A percentile compares a stretch with the other conserved stretches of the same genome.
phyloP scores from a whole-genome alignment of 2,888 invertebrate species.

The Anoncus sp. region DNA sequence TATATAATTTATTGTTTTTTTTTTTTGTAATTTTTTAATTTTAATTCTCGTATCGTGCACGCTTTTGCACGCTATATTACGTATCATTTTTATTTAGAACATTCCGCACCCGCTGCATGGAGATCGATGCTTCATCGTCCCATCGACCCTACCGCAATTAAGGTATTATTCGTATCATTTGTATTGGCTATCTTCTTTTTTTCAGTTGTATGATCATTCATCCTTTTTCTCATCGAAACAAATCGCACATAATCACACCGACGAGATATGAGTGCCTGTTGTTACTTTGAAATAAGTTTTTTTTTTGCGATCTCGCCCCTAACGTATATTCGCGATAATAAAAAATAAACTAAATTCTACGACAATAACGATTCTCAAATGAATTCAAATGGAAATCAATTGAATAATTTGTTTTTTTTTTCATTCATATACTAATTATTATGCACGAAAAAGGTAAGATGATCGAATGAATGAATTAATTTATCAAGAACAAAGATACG shows the following conservation, averaged over 20 bases:
- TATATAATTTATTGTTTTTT: constrained; percentile 7
- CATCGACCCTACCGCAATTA: constrained; percentile 77
- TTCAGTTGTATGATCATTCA: background rate
- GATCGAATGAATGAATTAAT: no score
- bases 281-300: no score
- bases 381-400: no score
- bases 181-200: constrained; percentile 36
- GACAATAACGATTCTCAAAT: no score
- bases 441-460: no score
- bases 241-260: background rate
- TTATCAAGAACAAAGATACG: no score
- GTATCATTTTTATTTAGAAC: constrained; percentile 77
- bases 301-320: no score
- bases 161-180: constrained; percentile 75
- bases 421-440: no score
- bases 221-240: background rate
- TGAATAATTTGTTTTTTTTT: no score
- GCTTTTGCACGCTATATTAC: constrained; percentile 69
- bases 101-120: constrained; percentile 82
- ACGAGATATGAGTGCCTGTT: background rate
- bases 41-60: constrained; percentile 16
- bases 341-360: no score
- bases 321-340: no score
- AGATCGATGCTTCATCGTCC: constrained; percentile 82
- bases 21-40: constrained; percentile 17